Percentiles rank a stretch among this genome's conserved stretches.
Evolutionary conservation across 2,888 invertebrate species (phyloP).

Genomic region (Drosophila vallismaia): DNA sequence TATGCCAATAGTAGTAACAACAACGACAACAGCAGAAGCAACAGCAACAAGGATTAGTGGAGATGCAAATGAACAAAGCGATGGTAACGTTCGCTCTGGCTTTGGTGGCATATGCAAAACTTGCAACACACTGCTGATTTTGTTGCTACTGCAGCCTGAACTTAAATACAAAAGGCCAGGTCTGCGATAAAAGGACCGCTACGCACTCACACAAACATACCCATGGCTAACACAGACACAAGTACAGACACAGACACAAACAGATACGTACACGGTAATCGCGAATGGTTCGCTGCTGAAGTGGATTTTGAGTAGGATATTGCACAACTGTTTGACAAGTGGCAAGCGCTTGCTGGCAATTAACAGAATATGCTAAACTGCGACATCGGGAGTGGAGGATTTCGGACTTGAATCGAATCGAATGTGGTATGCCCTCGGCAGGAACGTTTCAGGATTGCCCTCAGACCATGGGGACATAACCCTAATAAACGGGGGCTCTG

Average conservation of each 20-base stretch:
- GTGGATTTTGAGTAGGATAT: constrained; percentile 64
- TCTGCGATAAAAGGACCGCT: constrained; percentile 39
- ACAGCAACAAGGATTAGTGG: constrained; percentile 58
- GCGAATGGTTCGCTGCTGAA: constrained; percentile 49
- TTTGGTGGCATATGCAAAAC: constrained; percentile 63
- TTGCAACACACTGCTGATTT: constrained; percentile 35
- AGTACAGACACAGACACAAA: no score
- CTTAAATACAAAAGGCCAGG: constrained; percentile 64
- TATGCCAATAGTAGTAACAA: constrained; percentile 44
- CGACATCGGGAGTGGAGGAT: constrained; percentile 29
- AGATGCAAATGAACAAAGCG: constrained; percentile 76
- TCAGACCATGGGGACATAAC: constrained; percentile 1
- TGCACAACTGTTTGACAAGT: constrained; percentile 55
- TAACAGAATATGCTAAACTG: constrained; percentile 61
- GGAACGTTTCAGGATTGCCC: background rate
- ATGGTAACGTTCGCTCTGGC: constrained; percentile 38
- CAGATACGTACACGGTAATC: constrained; percentile 59
- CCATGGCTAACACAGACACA: constrained; percentile 14
- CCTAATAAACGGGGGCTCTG: constrained; percentile 1
- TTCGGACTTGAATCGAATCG: background rate
- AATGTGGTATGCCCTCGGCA: constrained; percentile 17
- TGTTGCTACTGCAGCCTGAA: constrained; percentile 48
- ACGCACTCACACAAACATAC: constrained; percentile 34
- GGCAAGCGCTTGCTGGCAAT: constrained; percentile 69
- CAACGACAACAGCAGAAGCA: constrained; percentile 35